phyloP scores from a whole-genome alignment of 2,888 invertebrate genomes.

The Drosophila kuntzei region DNA sequence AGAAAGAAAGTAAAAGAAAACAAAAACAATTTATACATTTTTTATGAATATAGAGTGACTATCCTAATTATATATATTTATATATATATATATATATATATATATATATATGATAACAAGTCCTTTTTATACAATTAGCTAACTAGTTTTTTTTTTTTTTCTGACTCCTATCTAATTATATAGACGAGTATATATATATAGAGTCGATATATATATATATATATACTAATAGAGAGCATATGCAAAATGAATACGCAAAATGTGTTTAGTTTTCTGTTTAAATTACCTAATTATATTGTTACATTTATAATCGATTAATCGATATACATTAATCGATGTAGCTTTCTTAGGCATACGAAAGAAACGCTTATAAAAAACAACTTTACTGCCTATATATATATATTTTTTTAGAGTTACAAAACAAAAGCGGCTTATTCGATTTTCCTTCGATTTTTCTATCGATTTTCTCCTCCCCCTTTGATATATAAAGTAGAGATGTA shows the following conservation, averaged over 20 bases:
- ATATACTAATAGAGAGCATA: constrained; percentile 13
- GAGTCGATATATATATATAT: constrained; percentile 14
- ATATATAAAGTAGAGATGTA: neutral
- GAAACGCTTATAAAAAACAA: constrained; percentile 50
- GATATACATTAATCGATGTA: constrained; percentile 10
- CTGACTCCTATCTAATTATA: constrained; percentile 1
- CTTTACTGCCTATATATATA: constrained; percentile 41
- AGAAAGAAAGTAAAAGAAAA: constrained; percentile 1
- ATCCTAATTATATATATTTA: constrained; percentile 13
- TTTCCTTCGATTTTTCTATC: constrained; percentile 3
- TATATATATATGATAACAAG: constrained; percentile 8
- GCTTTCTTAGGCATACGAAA: constrained; percentile 34
- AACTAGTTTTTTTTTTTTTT: constrained; percentile 15
- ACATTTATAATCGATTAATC: constrained; percentile 13
- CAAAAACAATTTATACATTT: constrained; percentile 13
- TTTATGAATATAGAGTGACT: constrained; percentile 24
- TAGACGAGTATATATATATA: constrained; percentile 15
- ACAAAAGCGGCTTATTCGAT: constrained; percentile 11
- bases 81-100: constrained; percentile 13
- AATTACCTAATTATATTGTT: constrained; percentile 8
- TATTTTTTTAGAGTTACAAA: constrained; percentile 4
- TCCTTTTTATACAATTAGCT: constrained; percentile 36
- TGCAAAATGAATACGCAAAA: constrained; percentile 27
- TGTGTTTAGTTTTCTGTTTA: constrained; percentile 14
- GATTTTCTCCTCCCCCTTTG: neutral